These are phyloP conservation scores for Magallana nippona DNA, from an alignment of 2,888 invertebrate species.

Conservation along the genomic window DNA sequence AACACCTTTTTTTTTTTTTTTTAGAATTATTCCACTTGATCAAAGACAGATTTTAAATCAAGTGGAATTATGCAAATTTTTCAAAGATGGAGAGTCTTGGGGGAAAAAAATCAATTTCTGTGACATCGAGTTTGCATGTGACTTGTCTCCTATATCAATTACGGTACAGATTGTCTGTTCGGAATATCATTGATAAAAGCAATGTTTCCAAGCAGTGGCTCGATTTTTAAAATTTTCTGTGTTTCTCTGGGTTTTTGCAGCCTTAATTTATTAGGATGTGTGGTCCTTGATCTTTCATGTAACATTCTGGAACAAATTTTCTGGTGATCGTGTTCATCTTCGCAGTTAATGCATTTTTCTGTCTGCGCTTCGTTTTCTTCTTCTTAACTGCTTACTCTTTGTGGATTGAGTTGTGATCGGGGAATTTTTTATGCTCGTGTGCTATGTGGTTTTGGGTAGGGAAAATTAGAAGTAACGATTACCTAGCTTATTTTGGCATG, in stretches of 20 bases:
- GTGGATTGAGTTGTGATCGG: background rate
- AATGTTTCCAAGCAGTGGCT: no score
- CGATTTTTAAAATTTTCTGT: background rate
- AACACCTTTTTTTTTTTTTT: background rate
- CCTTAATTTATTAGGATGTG: background rate
- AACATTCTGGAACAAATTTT: conserved; percentile 13
- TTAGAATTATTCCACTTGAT: background rate
- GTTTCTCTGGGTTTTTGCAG: background rate
- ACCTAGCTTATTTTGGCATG: conserved; percentile 23
- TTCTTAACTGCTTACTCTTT: background rate
- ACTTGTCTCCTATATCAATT: background rate
- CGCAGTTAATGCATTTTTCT: background rate
- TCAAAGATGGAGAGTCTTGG: background rate
- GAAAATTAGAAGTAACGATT: conserved; percentile 25
- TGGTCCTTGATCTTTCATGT: conserved; percentile 25
- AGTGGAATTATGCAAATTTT: background rate
- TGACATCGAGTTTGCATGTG: background rate
- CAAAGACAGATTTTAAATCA: background rate
- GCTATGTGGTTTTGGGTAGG: background rate
- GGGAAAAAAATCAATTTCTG: conserved; percentile 9
- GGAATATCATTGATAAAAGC: conserved; percentile 7
- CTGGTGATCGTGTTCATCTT: background rate
- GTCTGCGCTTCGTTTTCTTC: background rate
- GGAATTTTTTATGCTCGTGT: background rate
- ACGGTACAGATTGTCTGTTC: conserved; percentile 1